These are phyloP conservation scores for Lepus timidus DNA, from an alignment of 2,113 vertebrate genomes.

Conservation along the genomic window DNA sequence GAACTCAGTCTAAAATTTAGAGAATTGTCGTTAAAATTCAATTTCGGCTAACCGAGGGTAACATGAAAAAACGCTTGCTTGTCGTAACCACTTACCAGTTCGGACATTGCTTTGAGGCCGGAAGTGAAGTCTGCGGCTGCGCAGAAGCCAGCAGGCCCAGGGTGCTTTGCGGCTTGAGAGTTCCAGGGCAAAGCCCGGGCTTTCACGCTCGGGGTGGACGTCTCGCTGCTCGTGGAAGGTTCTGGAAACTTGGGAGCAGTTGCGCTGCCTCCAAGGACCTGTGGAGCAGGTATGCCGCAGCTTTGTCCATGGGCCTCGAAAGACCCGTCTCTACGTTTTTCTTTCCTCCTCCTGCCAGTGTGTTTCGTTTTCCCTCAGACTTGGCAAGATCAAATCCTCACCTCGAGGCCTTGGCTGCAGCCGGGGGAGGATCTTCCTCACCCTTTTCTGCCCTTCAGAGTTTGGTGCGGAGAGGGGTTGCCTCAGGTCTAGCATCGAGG, in stretches of 20 bases:
- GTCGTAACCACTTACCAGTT: neutral
- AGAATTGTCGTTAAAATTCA: neutral
- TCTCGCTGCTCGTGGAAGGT: neutral
- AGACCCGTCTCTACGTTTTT: neutral
- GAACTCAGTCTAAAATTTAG: conserved; percentile 22
- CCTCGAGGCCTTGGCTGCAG: rapidly evolving
- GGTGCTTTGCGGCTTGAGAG: too few relatives aligned
- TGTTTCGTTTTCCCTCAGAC: too few relatives aligned
- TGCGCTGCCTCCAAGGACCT: rapidly evolving
- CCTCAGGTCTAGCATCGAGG: neutral
- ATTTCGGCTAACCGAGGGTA: neutral
- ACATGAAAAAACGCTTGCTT: neutral
- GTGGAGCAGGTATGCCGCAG: neutral
- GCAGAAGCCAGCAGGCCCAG: neutral
- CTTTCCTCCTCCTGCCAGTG: rapidly evolving
- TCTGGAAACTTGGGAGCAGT: neutral
- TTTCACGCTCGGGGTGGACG: too few relatives aligned
- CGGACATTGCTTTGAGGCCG: rapidly evolving
- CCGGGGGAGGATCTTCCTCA: too few relatives aligned
- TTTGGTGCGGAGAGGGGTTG: neutral
- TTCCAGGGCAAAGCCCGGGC: neutral
- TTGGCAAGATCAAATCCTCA: rapidly evolving
- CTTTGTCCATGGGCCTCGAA: rapidly evolving
- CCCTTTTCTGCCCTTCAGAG: too few relatives aligned
- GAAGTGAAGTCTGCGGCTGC: neutral